phyloP scores from a whole-genome alignment of 2,888 invertebrate species.

The Artemia sinica region DNA sequence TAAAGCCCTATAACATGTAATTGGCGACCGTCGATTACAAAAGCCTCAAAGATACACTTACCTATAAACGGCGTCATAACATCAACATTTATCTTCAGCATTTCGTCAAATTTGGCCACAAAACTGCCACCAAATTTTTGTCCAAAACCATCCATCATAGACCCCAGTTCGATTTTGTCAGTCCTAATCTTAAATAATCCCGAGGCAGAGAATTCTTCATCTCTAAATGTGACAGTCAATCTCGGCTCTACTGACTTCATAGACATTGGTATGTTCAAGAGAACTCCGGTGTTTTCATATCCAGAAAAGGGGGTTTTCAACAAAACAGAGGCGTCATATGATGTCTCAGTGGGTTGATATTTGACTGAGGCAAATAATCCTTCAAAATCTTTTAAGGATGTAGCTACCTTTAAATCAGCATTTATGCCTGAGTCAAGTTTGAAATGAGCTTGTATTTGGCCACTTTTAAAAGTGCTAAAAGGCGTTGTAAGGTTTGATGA shows the following conservation, averaged over 20 bases:
- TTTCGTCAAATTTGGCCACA: constrained; percentile 21
- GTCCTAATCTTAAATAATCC: constrained; percentile 20
- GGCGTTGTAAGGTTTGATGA: constrained; percentile 23
- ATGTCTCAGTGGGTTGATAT: constrained; percentile 3
- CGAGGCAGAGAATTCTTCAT: constrained; percentile 20
- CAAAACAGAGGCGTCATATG: constrained; percentile 16
- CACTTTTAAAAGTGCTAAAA: constrained; percentile 19
- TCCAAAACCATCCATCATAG: constrained; percentile 19
- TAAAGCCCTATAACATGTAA: too few species aligned
- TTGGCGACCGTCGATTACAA: too few species aligned
- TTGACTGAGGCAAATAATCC: constrained; percentile 15
- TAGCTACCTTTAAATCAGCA: constrained; percentile 18
- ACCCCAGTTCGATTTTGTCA: constrained; percentile 20
- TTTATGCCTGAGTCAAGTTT: constrained; percentile 18
- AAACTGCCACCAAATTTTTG: constrained; percentile 20
- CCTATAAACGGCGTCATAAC: constrained; percentile 23
- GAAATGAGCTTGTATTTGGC: constrained; percentile 16
- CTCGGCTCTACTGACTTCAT: constrained; percentile 20
- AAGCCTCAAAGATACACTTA: neutral
- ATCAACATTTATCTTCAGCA: constrained; percentile 21
- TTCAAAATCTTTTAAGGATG: constrained; percentile 16
- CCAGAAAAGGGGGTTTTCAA: constrained; percentile 19
- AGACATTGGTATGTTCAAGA: constrained; percentile 19
- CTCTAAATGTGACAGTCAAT: constrained; percentile 21
- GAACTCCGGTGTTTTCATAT: constrained; percentile 19